phyloP scores from a whole-genome alignment of 1,140 invertebrate species.

The Ceratina australensis region DNA sequence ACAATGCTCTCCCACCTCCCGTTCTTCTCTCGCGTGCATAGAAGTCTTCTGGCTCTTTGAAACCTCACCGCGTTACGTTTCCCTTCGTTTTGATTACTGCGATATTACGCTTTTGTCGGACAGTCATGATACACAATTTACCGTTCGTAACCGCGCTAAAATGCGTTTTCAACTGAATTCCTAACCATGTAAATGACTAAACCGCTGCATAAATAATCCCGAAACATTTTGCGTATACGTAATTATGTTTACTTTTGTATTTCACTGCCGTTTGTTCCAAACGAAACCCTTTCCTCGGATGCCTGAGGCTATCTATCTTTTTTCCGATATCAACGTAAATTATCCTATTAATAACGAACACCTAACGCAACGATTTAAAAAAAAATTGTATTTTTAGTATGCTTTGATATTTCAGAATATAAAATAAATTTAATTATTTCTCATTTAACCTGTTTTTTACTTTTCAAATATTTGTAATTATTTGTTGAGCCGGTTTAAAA shows the following conservation, averaged over 20 bases:
- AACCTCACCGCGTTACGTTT: conserved; percentile 7
- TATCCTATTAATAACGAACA: too few species aligned
- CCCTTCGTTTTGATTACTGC: conserved; percentile 30
- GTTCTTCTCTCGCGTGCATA: background rate
- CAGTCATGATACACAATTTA: conserved; percentile 22
- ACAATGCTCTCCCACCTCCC: background rate
- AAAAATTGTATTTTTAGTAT: too few species aligned
- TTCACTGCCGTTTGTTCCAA: background rate
- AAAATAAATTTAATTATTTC: too few species aligned
- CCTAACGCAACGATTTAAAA: too few species aligned
- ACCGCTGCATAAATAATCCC: conserved; percentile 7
- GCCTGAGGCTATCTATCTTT: too few species aligned
- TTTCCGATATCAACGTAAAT: too few species aligned
- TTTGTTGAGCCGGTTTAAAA: too few species aligned
- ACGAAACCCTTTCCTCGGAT: too few species aligned
- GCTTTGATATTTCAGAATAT: too few species aligned
- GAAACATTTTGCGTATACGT: background rate
- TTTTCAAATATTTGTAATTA: too few species aligned
- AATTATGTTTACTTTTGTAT: background rate
- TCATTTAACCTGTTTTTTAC: too few species aligned
- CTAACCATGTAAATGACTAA: background rate
- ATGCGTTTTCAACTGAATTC: conserved; percentile 12
- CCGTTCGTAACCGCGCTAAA: background rate
- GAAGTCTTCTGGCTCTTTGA: conserved; percentile 25
- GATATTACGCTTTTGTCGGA: conserved; percentile 33